Percentiles rank a stretch among this genome's conserved stretches.
phyloP scores from a whole-genome alignment of 1,140 invertebrate species.

The Chironomus tepperi region DNA sequence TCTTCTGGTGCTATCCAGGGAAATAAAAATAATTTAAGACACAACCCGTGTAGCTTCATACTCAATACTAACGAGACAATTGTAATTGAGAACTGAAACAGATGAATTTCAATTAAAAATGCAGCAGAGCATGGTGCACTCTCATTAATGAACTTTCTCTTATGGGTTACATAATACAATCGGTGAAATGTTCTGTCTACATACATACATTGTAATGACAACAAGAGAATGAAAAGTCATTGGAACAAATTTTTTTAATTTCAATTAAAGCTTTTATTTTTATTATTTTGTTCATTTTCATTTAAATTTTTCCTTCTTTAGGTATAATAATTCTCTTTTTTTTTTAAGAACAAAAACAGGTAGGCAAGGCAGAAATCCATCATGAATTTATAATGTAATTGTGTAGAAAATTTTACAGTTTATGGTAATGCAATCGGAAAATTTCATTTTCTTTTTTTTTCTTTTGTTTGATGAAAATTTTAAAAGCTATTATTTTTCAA shows the following conservation, averaged over 20 bases:
- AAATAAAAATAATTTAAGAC: neutral
- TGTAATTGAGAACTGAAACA: neutral
- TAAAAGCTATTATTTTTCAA: too few relatives aligned
- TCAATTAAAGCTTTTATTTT: conserved; percentile 17
- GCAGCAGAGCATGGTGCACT: neutral
- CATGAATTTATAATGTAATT: neutral
- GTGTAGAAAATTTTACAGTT: conserved; percentile 18
- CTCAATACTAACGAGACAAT: neutral
- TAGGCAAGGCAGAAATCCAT: conserved; percentile 16
- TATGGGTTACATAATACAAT: neutral
- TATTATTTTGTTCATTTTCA: conserved; percentile 6
- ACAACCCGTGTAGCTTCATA: neutral
- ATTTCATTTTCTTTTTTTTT: neutral
- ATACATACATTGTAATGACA: neutral
- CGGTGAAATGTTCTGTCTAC: neutral
- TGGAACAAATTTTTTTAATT: neutral
- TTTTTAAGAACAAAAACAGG: neutral
- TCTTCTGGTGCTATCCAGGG: neutral
- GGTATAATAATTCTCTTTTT: neutral
- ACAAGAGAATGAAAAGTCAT: neutral
- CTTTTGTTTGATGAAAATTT: neutral
- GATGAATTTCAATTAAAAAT: neutral
- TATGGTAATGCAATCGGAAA: neutral
- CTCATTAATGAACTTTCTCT: neutral
- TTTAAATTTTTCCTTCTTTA: neutral